phyloP scores from a whole-genome alignment of 2,888 invertebrate genomes.

The Deroplatys truncata region DNA sequence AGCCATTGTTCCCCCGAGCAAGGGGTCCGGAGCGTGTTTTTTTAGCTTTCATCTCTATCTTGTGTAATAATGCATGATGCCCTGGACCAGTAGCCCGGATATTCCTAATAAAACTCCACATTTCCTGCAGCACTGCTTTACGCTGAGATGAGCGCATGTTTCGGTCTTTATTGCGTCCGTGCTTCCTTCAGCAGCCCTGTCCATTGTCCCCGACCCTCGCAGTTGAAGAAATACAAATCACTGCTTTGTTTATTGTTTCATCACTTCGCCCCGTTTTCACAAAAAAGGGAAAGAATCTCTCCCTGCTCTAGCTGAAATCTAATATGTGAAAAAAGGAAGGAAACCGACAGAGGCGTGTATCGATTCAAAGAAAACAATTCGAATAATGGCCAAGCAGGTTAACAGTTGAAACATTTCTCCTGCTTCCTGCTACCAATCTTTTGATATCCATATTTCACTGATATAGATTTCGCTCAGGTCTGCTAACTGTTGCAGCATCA shows the following conservation, averaged over 20 bases:
- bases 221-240: not conserved
- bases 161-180: conserved; percentile 15
- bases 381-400: not conserved
- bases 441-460: not conserved
- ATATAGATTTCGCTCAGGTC: not conserved
- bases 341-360: not conserved
- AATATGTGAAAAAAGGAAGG: not conserved
- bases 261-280: not conserved
- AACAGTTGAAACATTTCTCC: not conserved
- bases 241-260: not conserved
- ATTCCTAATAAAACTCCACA: conserved; percentile 11
- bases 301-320: not conserved
- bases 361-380: not conserved
- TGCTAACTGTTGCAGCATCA: too few relatives aligned
- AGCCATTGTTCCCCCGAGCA: not conserved
- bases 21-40: not conserved
- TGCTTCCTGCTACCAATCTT: not conserved
- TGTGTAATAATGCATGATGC: conserved; percentile 11
- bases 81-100: conserved; percentile 6
- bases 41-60: conserved; percentile 10
- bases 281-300: not conserved
- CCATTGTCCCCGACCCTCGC: not conserved
- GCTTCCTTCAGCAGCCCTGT: not conserved
- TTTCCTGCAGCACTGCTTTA: conserved; percentile 6
- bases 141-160: conserved; percentile 7